These are phyloP conservation scores for Agriopis leucophaearia DNA, from an alignment of 2,888 invertebrate species.

Conservation along the genomic window DNA sequence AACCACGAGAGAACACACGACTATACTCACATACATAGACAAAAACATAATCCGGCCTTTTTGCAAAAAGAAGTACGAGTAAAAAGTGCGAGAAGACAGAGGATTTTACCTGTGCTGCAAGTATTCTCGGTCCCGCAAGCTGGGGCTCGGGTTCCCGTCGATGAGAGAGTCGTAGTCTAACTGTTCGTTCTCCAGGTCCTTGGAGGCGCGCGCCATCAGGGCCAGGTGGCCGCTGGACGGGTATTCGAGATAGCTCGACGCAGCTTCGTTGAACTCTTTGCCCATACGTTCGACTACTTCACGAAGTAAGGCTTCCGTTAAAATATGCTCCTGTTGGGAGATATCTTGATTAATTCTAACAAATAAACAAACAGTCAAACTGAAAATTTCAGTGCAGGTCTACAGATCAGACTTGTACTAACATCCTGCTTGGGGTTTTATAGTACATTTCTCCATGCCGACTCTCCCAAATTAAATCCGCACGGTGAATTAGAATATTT, in stretches of 20 bases:
- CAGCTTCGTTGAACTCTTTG: constrained; percentile 89
- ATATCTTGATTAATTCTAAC: not conserved
- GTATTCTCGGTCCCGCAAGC: constrained; percentile 95
- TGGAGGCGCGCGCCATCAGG: constrained; percentile 84
- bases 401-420: no score
- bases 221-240: constrained; percentile 80
- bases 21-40: no score
- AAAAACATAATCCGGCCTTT: no score
- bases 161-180: constrained; percentile 91
- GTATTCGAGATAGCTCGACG: constrained; percentile 88
- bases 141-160: constrained; percentile 90
- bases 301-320: constrained; percentile 90
- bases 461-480: no score
- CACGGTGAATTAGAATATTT: no score
- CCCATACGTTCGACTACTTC: constrained; percentile 93
- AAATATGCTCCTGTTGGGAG: constrained; percentile 85
- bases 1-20: no score
- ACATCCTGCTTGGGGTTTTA: no score
- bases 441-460: no score
- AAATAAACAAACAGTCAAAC: not conserved
- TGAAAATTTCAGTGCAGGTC: not conserved
- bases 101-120: constrained; percentile 90
- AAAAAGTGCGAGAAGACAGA: no score
- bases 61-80: no score
- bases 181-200: constrained; percentile 87